phyloP scores from a whole-genome alignment of 2,113 vertebrate species.

The Megaleporinus macrocephalus region DNA sequence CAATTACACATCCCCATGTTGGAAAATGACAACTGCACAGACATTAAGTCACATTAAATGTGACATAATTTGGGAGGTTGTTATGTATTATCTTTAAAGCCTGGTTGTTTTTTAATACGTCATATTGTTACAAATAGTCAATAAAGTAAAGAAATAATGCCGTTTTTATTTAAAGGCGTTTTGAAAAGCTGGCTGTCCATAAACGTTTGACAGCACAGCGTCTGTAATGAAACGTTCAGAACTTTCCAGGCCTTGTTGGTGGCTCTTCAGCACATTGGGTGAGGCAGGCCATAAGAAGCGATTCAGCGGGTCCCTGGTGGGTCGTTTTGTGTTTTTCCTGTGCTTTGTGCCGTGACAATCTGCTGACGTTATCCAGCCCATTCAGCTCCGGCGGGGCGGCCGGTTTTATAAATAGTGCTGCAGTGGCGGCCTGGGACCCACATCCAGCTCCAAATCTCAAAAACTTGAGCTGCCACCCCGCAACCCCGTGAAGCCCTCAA shows the following conservation, averaged over 20 bases:
- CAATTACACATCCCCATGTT: no score
- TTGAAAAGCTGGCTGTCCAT: no score
- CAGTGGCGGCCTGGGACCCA: constrained; percentile 56
- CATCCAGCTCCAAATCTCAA: constrained; percentile 66
- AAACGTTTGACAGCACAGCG: neutral
- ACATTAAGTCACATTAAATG: no score
- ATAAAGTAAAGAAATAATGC: no score
- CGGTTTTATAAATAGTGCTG: constrained; percentile 66
- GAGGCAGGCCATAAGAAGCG: constrained; percentile 30
- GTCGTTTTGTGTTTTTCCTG: constrained; percentile 49
- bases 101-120: no score
- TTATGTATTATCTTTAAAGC: no score
- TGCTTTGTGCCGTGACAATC: constrained; percentile 62
- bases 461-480: neutral
- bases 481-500: neutral
- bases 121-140: no score
- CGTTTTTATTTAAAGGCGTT: no score
- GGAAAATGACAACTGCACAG: no score
- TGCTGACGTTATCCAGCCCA: constrained; percentile 59
- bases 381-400: constrained; percentile 54
- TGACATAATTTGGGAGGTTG: no score
- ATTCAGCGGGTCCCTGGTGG: constrained; percentile 17
- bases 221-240: neutral
- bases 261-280: constrained; percentile 3
- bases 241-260: constrained; percentile 27